Evolutionary conservation across 2,797 vertebrate species (phyloP), one percentile per base, ranked within the genome.

Genomic region (Smutsia gigantea): DNA sequence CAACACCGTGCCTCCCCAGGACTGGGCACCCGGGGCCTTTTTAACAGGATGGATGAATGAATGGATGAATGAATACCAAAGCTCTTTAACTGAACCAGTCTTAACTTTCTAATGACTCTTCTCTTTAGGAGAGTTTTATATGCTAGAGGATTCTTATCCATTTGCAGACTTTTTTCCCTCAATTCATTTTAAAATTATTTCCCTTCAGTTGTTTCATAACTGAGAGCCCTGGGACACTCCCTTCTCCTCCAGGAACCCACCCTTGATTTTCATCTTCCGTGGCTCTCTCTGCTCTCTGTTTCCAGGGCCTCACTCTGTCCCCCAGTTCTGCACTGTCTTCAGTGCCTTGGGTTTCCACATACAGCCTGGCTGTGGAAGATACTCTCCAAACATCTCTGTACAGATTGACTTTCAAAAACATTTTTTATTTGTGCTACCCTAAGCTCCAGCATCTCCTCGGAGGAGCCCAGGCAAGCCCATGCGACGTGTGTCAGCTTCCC

Each of bases 401-500:
- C 42, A 21, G 7, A 8, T 0, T 57, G n/a, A 15, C 23, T 34
- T 72, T 46, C n/a, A 10, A 39, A 59, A 86, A 49, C 23, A 0
- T n/a, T n/a, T 12, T 19, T 59, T 31, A 15, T 31, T 31, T 39
- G 12, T 46, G 55, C 57, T 3, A 31, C 27, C n/a, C 10, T 23
- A 25, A 21, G 19, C 8, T 1, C 66, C 21, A 3, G 19, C 21
- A 0, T 42, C 39, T 90, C 29, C 3, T 4, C 21, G 21, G 55
- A 21, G 2, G 19, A 13, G 68, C 4, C 29, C 53, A 21, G 29
- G 37, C 10, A 3, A n/a, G n/a, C 14, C 23, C 34, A 12, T 71
- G 69, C 4, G 72, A 4, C 1, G 3, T 10, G 2, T 9, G 2
- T 4, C 5, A 9, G 7, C 11, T 4, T 68, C 17, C 15, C 19